Evolutionary conservation across 2,113 vertebrate genomes (phyloP).

Genomic region (Catagonus wagneri): DNA sequence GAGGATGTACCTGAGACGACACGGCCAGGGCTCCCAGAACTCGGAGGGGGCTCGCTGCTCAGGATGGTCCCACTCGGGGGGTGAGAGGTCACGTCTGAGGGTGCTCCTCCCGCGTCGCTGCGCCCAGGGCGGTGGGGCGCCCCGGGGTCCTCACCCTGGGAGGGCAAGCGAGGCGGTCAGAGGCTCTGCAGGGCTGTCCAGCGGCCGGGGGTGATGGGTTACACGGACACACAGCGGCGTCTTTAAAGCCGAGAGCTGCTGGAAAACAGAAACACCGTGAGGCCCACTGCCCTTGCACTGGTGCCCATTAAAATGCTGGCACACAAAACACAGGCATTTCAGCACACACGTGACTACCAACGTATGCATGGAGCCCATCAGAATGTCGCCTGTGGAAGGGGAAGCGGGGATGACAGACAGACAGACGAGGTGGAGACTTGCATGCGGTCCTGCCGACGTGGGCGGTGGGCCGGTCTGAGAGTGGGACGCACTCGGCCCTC

Average conservation of each 20-base stretch:
- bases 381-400: neutral
- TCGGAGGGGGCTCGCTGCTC: neutral
- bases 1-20: neutral
- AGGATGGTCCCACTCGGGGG: no score
- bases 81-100: accelerated
- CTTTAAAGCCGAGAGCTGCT: neutral
- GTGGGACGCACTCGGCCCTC: accelerated
- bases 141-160: neutral
- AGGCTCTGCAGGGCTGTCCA: neutral
- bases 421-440: neutral
- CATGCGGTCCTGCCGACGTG: accelerated
- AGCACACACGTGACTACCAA: no score
- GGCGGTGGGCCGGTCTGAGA: neutral
- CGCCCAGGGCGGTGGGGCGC: neutral
- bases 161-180: no score
- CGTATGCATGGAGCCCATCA: accelerated
- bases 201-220: accelerated
- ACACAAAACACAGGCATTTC: neutral
- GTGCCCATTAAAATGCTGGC: neutral
- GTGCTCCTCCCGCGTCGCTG: neutral
- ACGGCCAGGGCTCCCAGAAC: neutral
- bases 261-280: neutral
- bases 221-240: accelerated
- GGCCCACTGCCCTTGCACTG: neutral
- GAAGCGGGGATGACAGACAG: neutral